Evolutionary conservation across 2,888 invertebrate species (phyloP), one percentile per base, ranked within the genome.

Genomic region (Cheilosia impressa): DNA sequence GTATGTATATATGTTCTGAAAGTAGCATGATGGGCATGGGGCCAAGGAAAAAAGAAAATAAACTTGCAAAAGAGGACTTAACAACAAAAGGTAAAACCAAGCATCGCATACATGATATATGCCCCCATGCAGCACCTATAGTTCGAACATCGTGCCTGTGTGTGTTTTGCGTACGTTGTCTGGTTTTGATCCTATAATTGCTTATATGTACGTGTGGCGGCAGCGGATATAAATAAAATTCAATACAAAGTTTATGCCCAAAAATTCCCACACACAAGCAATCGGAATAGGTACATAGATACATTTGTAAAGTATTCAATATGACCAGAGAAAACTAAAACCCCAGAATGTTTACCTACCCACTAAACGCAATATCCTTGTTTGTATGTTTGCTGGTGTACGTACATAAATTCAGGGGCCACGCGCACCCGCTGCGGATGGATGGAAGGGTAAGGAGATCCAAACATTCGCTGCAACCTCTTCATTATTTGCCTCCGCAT

Each of bases 211-310:
- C 63, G 47, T 77, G 68, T 77, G 72, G 57, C 69, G 58, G 66
- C 52, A 72, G 72, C 76, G 77, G 71, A 84, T 80, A 84, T 84
- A 84, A 84, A 84, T 84, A 85, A 85, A 85, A 85, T 85, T 81
- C 81, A 85, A 85, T 81, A 66, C 84, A 79, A 84, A 84, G 69
- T 62, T 83, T 75, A 71, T 75, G 58, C 75, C 80, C 80, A 43
- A 84, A 84, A 80, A 63, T 69, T 84, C 38, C 57, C 73, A 69
- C 80, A 75, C 75, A 84, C 68, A 55, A 4, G n/a, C 69, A 69
- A 10, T 63, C 10, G 45, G n/a, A 68, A 75, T 75, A 43, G 68
- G 63, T 55, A 82, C 43, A 69, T 83, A 79, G 34, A 58, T 78
- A 78, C 65, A 65, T 69, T 78, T 78, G 72, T 79, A 38, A 75